A percentile compares a stretch with the other conserved stretches of the same genome.
Conservation (phyloP, 2,113 vertebrate genomes). For the Poecile atricapillus region DNA sequence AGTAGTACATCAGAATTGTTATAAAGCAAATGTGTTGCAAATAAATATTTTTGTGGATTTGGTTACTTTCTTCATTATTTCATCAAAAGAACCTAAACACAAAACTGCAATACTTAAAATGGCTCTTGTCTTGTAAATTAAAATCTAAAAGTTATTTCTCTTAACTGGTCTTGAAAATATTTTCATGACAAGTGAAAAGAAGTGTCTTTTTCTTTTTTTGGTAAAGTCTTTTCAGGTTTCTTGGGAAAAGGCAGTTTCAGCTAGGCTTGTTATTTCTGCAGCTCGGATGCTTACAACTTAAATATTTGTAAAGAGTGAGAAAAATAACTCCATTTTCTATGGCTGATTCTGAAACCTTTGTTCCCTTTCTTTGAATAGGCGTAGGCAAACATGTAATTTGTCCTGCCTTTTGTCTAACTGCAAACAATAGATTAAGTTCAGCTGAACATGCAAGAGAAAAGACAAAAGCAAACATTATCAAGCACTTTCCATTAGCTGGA, state of each 20-base stretch:
- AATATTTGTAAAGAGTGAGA: slow-evolving; percentile 35
- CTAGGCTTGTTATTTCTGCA: not conserved
- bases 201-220: not conserved
- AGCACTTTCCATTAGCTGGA: not conserved
- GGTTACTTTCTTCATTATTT: not conserved
- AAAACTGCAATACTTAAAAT: not conserved
- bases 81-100: not conserved
- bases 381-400: slow-evolving; percentile 30
- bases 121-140: not conserved
- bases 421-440: slow-evolving; percentile 30
- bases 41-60: not conserved
- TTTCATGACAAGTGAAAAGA: not conserved
- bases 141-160: not conserved
- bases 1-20: not conserved
- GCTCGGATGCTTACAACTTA: not conserved
- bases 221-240: not conserved
- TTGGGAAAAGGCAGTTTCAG: not conserved
- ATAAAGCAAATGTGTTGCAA: not conserved
- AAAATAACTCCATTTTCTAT: slow-evolving; percentile 10
- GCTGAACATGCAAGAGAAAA: not conserved
- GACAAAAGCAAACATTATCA: slow-evolving; percentile 11
- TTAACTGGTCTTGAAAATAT: not conserved
- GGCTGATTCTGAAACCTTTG: slow-evolving; percentile 18
- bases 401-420: slow-evolving; percentile 35
- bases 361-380: not conserved